Percentiles rank a stretch among this genome's conserved stretches.
These are phyloP conservation scores for Bolborhynchus lineola DNA, from an alignment of 2,113 vertebrate species.

Conservation along the genomic window DNA sequence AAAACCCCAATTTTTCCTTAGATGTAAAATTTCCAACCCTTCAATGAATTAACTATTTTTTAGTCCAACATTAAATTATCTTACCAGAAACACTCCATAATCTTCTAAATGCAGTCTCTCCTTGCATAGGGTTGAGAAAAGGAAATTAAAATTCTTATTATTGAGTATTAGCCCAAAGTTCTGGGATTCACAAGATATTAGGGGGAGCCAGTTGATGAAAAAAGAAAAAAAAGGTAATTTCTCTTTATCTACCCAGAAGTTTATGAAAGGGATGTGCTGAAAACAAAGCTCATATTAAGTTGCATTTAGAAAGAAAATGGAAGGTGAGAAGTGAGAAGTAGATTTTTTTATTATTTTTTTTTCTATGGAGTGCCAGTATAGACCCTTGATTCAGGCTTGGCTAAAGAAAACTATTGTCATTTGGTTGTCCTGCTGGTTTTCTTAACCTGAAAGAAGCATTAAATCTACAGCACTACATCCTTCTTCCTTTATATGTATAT, in stretches of 20 bases:
- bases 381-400: neutral
- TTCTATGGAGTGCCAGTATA: neutral
- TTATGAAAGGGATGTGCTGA: neutral
- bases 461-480: neutral
- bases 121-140: neutral
- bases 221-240: neutral
- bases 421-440: neutral
- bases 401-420: neutral
- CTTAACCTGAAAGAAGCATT: neutral
- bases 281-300: neutral
- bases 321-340: neutral
- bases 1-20: neutral
- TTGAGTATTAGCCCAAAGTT: neutral
- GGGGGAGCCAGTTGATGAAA: neutral
- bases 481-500: neutral
- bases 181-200: neutral
- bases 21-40: neutral
- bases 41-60: neutral
- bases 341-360: neutral
- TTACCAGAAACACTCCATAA: neutral
- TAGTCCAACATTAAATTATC: neutral
- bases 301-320: neutral
- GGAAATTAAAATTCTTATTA: neutral
- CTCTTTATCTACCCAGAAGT: neutral
- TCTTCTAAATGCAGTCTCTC: neutral